Conservation (phyloP, 2,797 vertebrate species). For the Eidolon dupreanum region DNA sequence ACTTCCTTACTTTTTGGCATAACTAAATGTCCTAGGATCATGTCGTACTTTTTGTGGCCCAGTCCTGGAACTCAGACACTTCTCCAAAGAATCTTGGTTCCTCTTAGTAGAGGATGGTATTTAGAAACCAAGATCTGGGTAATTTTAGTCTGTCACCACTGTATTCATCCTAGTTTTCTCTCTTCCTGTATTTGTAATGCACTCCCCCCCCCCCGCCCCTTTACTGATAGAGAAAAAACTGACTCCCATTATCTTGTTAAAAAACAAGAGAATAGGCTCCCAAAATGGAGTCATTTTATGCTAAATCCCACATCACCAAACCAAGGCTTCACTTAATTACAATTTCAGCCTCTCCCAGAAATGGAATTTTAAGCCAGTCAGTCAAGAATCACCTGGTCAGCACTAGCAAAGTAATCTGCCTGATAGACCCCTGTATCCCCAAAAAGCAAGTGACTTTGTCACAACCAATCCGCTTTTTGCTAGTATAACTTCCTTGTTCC, state of each 20-base stretch:
- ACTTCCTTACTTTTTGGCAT: neutral
- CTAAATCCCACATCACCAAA: neutral
- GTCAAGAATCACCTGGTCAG: too few relatives aligned
- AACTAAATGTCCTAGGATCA: neutral
- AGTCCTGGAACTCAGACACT: neutral
- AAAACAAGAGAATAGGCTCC: neutral
- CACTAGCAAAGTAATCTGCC: too few relatives aligned
- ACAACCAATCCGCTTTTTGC: too few relatives aligned
- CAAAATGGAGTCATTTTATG: neutral
- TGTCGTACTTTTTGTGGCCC: neutral
- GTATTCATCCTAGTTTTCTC: neutral
- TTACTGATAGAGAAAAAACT: neutral
- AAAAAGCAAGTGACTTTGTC: too few relatives aligned
- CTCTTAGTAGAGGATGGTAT: neutral
- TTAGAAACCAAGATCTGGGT: neutral
- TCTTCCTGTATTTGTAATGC: neutral
- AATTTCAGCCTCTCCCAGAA: neutral
- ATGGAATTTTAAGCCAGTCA: too few relatives aligned
- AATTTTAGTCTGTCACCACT: neutral
- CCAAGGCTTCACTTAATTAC: neutral
- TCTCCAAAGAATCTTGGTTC: neutral
- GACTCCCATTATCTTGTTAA: neutral
- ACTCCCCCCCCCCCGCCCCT: neutral
- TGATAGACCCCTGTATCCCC: too few relatives aligned
- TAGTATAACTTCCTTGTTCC: neutral